Percentiles rank a stretch among this genome's conserved stretches.
phyloP scores from a whole-genome alignment of 2,888 invertebrate genomes.

The Endomychus coccineus region DNA sequence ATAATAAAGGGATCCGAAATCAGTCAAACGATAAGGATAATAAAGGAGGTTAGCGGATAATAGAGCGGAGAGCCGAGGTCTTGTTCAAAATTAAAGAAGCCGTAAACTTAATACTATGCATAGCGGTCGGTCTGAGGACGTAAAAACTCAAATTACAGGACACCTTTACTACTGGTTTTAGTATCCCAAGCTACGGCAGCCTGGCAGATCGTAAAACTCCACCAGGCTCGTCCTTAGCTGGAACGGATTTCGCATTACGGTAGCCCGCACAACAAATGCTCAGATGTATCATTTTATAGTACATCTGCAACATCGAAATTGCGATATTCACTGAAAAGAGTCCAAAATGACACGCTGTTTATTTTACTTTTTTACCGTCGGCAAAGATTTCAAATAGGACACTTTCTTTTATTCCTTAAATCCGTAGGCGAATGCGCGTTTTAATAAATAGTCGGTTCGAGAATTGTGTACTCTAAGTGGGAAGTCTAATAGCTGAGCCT shows the following conservation, averaged over 20 bases:
- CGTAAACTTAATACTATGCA: conserved; percentile 25
- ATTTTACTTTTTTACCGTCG: conserved; percentile 13
- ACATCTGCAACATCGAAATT: conserved; percentile 15
- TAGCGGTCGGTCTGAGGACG: conserved; percentile 19
- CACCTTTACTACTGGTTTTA: conserved; percentile 27
- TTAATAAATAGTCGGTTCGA: too few species aligned
- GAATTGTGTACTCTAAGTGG: too few species aligned
- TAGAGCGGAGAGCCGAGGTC: conserved; percentile 9
- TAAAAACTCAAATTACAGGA: conserved; percentile 28
- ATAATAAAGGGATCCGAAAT: too few species aligned
- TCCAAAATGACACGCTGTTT: conserved; percentile 12
- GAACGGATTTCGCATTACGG: conserved; percentile 13
- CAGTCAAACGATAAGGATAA: too few species aligned
- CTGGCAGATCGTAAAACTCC: conserved; percentile 26
- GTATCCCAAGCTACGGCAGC: conserved; percentile 21
- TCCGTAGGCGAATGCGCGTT: too few species aligned
- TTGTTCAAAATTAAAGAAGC: conserved; percentile 22
- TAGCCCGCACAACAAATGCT: conserved; percentile 12
- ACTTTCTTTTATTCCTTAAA: neutral
- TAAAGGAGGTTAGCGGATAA: too few species aligned
- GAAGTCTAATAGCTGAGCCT: too few species aligned
- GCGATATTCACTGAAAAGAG: conserved; percentile 13
- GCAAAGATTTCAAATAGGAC: neutral
- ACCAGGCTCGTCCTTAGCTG: conserved; percentile 1
- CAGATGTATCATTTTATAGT: conserved; percentile 15